Percentiles rank a stretch among this genome's conserved stretches.
Conservation (phyloP, 2,113 vertebrate species). For the Glaucidium brasilianum region DNA sequence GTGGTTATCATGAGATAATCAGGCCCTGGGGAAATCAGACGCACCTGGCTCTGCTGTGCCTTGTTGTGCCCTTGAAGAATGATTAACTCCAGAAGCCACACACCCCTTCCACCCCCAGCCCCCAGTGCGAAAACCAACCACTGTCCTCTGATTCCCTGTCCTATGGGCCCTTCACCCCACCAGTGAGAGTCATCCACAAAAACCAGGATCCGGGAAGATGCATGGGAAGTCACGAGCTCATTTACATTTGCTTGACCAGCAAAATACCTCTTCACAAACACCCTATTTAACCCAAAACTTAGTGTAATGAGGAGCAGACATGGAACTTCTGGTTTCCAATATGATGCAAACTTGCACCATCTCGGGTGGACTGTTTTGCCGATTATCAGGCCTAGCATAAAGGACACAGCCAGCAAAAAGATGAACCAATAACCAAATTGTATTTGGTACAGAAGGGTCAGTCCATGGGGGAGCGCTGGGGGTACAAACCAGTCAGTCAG, state of each 20-base stretch:
- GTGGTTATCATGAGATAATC: conserved; percentile 74
- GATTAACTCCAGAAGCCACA: conserved; percentile 29
- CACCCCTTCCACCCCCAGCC: neutral
- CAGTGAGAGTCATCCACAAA: neutral
- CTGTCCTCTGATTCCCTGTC: neutral
- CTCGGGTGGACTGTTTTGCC: no score
- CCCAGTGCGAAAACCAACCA: neutral
- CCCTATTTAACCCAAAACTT: neutral
- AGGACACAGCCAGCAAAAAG: no score
- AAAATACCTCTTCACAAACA: neutral
- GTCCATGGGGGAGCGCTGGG: no score
- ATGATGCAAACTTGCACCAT: neutral
- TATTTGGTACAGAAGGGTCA: no score
- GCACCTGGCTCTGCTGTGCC: conserved; percentile 61
- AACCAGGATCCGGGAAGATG: neutral
- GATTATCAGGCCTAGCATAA: no score
- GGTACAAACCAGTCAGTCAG: no score
- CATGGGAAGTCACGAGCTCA: neutral
- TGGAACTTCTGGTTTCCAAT: neutral
- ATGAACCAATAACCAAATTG: no score
- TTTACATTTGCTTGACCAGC: neutral
- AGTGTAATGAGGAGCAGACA: neutral
- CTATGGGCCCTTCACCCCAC: neutral
- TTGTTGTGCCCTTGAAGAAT: neutral
- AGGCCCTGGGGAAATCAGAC: conserved; percentile 63